These are phyloP conservation scores for Acipenser ruthenus DNA, from an alignment of 2,797 vertebrate species.

Conservation along the genomic window DNA sequence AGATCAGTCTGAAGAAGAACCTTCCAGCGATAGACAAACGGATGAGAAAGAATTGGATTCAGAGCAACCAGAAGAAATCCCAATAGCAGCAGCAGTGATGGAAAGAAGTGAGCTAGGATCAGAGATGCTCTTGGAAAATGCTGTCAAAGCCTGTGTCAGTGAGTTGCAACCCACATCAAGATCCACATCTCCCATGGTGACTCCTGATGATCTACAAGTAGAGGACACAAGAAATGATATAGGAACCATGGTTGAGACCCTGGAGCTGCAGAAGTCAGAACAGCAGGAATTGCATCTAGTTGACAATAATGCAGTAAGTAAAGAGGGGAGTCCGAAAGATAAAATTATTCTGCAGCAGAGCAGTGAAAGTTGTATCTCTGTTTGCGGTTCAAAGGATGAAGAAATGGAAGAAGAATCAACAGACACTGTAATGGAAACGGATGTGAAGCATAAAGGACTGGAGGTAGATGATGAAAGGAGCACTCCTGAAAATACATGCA, in stretches of 20 bases:
- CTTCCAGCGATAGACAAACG: slow-evolving; percentile 4
- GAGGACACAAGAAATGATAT: slow-evolving; percentile 17
- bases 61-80: slow-evolving; percentile 23
- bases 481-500: slow-evolving; percentile 8
- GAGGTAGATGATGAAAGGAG: slow-evolving; percentile 26
- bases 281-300: slow-evolving; percentile 7
- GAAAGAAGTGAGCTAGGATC: slow-evolving; percentile 22
- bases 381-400: slow-evolving; percentile 26
- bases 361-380: slow-evolving; percentile 9
- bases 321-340: slow-evolving; percentile 42
- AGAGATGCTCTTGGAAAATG: slow-evolving; percentile 20
- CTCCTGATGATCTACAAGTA: slow-evolving; percentile 19
- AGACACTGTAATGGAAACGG: slow-evolving; percentile 28
- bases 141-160: slow-evolving; percentile 12
- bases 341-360: background rate
- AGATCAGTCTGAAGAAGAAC: background rate
- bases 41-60: slow-evolving; percentile 20
- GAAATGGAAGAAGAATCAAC: slow-evolving; percentile 25
- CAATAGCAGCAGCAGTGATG: slow-evolving; percentile 13
- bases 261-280: slow-evolving; percentile 32
- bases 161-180: slow-evolving; percentile 15
- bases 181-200: slow-evolving; percentile 5
- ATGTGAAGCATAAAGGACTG: slow-evolving; percentile 36
- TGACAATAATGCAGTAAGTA: slow-evolving; percentile 22
- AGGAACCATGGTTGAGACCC: slow-evolving; percentile 20